Conservation (phyloP, 2,888 invertebrate genomes). For the Aphodius granarius region DNA sequence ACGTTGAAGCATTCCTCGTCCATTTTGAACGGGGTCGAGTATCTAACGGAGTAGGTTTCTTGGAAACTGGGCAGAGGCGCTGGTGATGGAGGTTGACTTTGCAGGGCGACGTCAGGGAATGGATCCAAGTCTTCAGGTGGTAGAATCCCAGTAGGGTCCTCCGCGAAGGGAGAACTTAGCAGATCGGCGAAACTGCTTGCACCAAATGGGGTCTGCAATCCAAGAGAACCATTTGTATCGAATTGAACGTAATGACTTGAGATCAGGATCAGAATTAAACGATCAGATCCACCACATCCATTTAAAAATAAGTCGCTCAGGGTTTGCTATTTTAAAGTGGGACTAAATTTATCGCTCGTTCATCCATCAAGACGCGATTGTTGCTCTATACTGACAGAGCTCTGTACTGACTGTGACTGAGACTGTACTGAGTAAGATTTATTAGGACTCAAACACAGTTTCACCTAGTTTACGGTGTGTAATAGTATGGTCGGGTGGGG, state of each 20-base stretch:
- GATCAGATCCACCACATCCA: too few species aligned
- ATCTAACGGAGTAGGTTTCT: conserved; percentile 82
- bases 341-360: conserved; percentile 35
- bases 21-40: conserved; percentile 75
- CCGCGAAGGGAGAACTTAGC: conserved; percentile 72
- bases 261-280: too few species aligned
- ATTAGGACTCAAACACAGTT: conserved; percentile 40
- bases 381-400: conserved; percentile 23
- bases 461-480: conserved; percentile 39
- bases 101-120: conserved; percentile 67
- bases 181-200: conserved; percentile 77
- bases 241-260: background rate
- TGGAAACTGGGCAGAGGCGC: conserved; percentile 78
- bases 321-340: conserved; percentile 35
- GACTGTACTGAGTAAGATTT: conserved; percentile 37
- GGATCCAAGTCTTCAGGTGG: conserved; percentile 72
- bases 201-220: conserved; percentile 75
- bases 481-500: background rate
- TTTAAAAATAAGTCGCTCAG: conserved; percentile 31
- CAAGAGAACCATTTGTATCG: conserved; percentile 42
- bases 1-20: conserved; percentile 83
- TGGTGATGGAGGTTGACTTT: conserved; percentile 49
- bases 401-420: conserved; percentile 27
- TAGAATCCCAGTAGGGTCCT: conserved; percentile 68
- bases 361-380: conserved; percentile 32